Percentiles rank a stretch among this genome's conserved stretches.
These are phyloP conservation scores for Chymomyza caudatula DNA, from an alignment of 2,888 invertebrate species.

Conservation along the genomic window DNA sequence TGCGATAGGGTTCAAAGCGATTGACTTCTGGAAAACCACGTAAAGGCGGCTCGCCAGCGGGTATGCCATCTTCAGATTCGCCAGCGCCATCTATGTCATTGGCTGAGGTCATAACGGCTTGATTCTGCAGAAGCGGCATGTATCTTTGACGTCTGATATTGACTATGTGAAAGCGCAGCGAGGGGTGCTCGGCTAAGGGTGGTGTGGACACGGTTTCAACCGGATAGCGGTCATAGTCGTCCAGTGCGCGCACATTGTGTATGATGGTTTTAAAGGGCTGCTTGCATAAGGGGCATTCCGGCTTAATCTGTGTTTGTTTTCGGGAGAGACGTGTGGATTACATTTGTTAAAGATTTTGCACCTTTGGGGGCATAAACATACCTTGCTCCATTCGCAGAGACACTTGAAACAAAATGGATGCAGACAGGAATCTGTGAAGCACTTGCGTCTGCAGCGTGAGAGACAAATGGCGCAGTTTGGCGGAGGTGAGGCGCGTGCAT, in stretches of 20 bases:
- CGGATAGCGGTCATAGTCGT: constrained; percentile 92
- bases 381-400: constrained; percentile 95
- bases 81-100: constrained; percentile 37
- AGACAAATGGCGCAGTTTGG: constrained; percentile 96
- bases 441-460: constrained; percentile 90
- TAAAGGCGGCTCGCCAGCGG: constrained; percentile 17
- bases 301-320: constrained; percentile 86
- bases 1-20: constrained; percentile 63
- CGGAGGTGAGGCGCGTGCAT: constrained; percentile 83
- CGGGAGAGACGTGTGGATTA: no score
- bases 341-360: no score
- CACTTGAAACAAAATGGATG: constrained; percentile 97
- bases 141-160: constrained; percentile 42
- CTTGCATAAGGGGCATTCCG: constrained; percentile 96
- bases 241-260: constrained; percentile 92
- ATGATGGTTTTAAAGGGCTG: constrained; percentile 94
- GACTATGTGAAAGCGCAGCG: constrained; percentile 48
- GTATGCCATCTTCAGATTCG: background rate
- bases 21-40: constrained; percentile 25
- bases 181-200: constrained; percentile 52
- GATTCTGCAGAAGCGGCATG: constrained; percentile 47
- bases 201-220: constrained; percentile 75
- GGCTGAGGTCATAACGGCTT: constrained; percentile 29
- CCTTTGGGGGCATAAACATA: constrained; percentile 58
- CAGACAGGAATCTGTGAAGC: constrained; percentile 93